These are phyloP conservation scores for Phoenoteleia sp. DNA, from an alignment of 2,888 invertebrate species.

Conservation along the genomic window DNA sequence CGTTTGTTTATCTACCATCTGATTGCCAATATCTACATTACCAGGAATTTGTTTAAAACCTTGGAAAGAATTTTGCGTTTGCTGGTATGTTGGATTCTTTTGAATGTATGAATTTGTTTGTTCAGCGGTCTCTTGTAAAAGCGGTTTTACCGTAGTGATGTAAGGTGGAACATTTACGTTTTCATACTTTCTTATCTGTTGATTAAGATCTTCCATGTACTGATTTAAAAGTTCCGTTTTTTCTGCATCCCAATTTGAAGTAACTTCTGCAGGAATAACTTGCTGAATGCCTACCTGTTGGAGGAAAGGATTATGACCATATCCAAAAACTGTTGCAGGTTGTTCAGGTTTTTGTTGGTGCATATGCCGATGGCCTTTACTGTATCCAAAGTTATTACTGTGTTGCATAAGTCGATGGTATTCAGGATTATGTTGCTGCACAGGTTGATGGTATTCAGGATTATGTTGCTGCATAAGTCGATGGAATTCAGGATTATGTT, in stretches of 20 bases:
- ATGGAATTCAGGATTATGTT: too few species aligned
- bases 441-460: too few species aligned
- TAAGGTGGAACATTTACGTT: not conserved
- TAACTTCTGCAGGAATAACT: not conserved
- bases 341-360: too few species aligned
- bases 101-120: not conserved
- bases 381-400: too few species aligned
- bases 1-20: too few species aligned
- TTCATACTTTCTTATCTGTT: not conserved
- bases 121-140: not conserved
- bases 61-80: not conserved
- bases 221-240: not conserved
- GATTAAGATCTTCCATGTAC: slow-evolving; percentile 4
- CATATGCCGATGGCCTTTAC: too few species aligned
- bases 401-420: too few species aligned
- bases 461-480: too few species aligned
- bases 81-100: not conserved
- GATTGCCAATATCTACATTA: too few species aligned
- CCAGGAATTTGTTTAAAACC: not conserved
- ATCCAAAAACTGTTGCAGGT: not conserved
- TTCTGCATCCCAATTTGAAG: not conserved
- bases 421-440: too few species aligned
- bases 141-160: not conserved
- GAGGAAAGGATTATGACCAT: not conserved
- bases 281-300: not conserved